Evolutionary conservation across 2,888 invertebrate species (phyloP).

Genomic region (Odontomyia ornata): DNA sequence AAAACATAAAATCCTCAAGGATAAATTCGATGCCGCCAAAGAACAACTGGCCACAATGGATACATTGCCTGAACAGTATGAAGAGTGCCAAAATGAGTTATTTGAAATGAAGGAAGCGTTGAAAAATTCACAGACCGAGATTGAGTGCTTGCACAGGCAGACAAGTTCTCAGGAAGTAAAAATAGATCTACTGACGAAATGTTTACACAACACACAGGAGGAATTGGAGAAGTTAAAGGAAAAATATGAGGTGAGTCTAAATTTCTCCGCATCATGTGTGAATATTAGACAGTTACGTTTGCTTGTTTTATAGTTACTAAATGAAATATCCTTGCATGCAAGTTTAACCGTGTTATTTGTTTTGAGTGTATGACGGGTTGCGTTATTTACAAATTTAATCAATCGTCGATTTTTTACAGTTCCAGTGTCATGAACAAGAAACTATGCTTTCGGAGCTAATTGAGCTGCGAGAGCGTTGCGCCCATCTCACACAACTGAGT

Average conservation of each 20-base stretch:
- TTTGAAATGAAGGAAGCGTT: constrained; percentile 57
- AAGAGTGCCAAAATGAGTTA: constrained; percentile 61
- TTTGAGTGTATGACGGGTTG: too few species aligned
- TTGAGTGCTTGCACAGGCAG: constrained; percentile 57
- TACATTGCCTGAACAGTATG: constrained; percentile 67
- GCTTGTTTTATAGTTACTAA: too few species aligned
- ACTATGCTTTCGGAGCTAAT: constrained; percentile 54
- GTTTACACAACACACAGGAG: constrained; percentile 56
- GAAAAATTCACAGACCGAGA: constrained; percentile 55
- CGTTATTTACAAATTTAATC: too few species aligned
- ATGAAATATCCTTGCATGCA: too few species aligned
- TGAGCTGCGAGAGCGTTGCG: constrained; percentile 56
- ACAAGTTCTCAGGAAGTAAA: constrained; percentile 56
- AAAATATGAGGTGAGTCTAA: constrained; percentile 56
- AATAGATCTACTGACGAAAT: constrained; percentile 56
- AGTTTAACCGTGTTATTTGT: too few species aligned
- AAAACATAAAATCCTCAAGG: constrained; percentile 69
- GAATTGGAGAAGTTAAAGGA: constrained; percentile 56
- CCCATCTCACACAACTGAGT: constrained; percentile 54
- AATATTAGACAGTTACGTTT: too few species aligned
- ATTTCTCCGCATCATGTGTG: too few species aligned
- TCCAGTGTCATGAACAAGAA: constrained; percentile 53
- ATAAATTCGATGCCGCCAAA: constrained; percentile 66
- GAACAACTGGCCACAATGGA: constrained; percentile 65
- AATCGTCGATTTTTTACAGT: too few species aligned